phyloP scores from a whole-genome alignment of 2,888 invertebrate species.

The Scaptomyza tumidula region DNA sequence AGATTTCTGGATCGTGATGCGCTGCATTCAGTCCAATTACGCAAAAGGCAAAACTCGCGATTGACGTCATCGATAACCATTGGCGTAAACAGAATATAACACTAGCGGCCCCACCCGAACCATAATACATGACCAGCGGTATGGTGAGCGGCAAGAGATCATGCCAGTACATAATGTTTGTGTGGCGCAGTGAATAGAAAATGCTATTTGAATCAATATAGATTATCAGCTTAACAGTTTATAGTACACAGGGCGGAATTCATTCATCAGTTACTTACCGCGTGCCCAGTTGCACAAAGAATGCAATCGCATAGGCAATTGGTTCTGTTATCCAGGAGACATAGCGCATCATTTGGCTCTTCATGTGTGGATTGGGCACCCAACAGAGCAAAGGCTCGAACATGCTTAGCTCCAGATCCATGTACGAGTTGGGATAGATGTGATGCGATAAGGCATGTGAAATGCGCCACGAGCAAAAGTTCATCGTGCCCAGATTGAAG shows the following conservation, averaged over 20 bases:
- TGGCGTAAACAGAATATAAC: constrained; percentile 71
- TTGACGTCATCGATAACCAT: constrained; percentile 86
- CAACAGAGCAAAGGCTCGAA: constrained; percentile 89
- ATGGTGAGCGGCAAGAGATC: constrained; percentile 84
- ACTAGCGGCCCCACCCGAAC: constrained; percentile 75
- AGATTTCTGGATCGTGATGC: constrained; percentile 92
- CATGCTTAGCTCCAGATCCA: constrained; percentile 89
- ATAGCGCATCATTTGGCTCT: constrained; percentile 85
- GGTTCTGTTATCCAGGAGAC: constrained; percentile 86
- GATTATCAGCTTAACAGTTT: background rate
- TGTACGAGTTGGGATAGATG: constrained; percentile 90
- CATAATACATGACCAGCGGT: constrained; percentile 84
- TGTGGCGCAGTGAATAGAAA: constrained; percentile 69
- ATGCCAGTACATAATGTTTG: constrained; percentile 82
- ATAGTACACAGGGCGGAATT: background rate
- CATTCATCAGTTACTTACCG: constrained; percentile 69
- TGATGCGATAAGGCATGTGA: constrained; percentile 92
- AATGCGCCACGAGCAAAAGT: constrained; percentile 89
- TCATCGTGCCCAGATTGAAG: constrained; percentile 89
- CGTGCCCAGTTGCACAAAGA: constrained; percentile 73
- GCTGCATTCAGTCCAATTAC: constrained; percentile 89
- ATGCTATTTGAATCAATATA: constrained; percentile 63
- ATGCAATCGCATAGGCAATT: constrained; percentile 75
- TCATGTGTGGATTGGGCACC: constrained; percentile 86
- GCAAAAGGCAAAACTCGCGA: constrained; percentile 87